A percentile compares a stretch with the other conserved stretches of the same genome.
phyloP scores from a whole-genome alignment of 2,888 invertebrate species.

The Melinaea marsaeus region DNA sequence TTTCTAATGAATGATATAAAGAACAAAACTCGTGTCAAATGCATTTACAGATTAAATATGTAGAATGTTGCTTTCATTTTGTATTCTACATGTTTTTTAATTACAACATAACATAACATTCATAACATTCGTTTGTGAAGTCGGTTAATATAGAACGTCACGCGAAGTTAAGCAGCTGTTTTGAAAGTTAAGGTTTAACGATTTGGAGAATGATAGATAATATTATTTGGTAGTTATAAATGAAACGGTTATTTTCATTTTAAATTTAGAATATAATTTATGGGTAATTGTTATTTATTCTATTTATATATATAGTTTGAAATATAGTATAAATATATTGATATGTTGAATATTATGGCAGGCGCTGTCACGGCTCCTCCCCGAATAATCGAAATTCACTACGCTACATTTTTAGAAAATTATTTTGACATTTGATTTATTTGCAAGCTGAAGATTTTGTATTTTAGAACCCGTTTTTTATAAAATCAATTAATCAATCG shows the following conservation, averaged over 20 bases:
- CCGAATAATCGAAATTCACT: not conserved
- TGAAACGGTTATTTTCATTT: not conserved
- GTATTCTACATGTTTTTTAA: not conserved
- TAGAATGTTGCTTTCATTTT: not conserved
- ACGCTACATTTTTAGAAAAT: not conserved
- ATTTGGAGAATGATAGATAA: not conserved
- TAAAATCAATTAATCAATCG: too few relatives aligned
- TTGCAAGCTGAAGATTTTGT: not conserved
- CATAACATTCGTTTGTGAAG: not conserved
- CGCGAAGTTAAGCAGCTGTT: not conserved
- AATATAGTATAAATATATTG: not conserved
- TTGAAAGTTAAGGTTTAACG: conserved; percentile 2
- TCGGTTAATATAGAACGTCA: not conserved
- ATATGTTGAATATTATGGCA: not conserved
- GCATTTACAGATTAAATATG: too few relatives aligned
- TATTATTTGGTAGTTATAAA: not conserved
- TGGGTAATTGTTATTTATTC: not conserved
- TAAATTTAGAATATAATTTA: not conserved
- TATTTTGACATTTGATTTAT: not conserved
- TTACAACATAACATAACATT: not conserved
- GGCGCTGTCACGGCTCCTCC: not conserved
- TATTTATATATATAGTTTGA: too few relatives aligned
- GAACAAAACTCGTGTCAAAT: too few relatives aligned
- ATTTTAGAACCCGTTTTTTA: too few relatives aligned
- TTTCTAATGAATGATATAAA: too few relatives aligned